A percentile compares a stretch with the other conserved stretches of the same genome.
phyloP scores from a whole-genome alignment of 2,113 vertebrate genomes.

The Aldabrachelys gigantea region DNA sequence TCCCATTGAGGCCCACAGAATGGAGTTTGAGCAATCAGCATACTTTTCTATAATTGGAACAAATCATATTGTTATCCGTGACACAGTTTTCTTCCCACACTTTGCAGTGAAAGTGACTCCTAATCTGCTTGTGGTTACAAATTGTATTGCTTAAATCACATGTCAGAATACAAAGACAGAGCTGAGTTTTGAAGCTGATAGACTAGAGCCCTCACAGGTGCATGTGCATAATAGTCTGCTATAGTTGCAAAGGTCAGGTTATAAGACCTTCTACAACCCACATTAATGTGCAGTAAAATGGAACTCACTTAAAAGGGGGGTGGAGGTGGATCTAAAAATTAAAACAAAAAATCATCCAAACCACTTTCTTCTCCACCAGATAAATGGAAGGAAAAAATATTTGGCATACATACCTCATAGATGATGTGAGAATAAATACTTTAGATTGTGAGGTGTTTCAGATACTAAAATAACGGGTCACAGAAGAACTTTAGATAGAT shows the following conservation, averaged over 20 bases:
- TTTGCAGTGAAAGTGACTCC: slow-evolving; percentile 14
- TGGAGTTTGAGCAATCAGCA: slow-evolving; percentile 65
- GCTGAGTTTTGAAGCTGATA: slow-evolving; percentile 30
- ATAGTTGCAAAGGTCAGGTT: slow-evolving; percentile 15
- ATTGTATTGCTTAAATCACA: slow-evolving; percentile 39
- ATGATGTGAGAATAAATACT: neutral
- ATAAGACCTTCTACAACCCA: neutral
- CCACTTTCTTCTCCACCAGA: neutral
- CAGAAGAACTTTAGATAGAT: neutral
- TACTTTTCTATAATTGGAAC: slow-evolving; percentile 61
- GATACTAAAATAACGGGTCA: no score
- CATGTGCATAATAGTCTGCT: neutral
- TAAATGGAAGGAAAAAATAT: neutral
- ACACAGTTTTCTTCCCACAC: slow-evolving; percentile 50
- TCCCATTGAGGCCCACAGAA: slow-evolving; percentile 37
- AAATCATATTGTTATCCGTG: slow-evolving; percentile 62
- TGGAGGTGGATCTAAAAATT: neutral
- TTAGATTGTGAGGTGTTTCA: neutral
- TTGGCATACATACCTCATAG: neutral
- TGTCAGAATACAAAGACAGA: slow-evolving; percentile 15
- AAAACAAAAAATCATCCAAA: neutral
- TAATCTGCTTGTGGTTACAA: slow-evolving; percentile 31
- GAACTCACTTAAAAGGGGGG: neutral
- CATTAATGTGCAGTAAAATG: neutral
- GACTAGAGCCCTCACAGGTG: neutral